Conservation (phyloP, 2,888 invertebrate species). For the Listrodromus nycthemerus region DNA sequence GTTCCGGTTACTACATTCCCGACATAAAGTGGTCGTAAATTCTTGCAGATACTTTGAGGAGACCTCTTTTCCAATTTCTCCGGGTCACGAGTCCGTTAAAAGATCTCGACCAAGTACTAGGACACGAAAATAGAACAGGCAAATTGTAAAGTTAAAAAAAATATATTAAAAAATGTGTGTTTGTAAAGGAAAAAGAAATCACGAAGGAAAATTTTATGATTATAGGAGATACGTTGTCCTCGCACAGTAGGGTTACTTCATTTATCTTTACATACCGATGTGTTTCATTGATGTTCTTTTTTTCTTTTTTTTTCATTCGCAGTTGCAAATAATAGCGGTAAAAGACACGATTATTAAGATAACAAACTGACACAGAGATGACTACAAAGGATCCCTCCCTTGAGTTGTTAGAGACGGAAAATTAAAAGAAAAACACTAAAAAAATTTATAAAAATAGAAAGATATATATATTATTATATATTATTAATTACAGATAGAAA, state of each 20-base stretch:
- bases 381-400: slow-evolving; percentile 40
- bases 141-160: slow-evolving; percentile 1
- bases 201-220: slow-evolving; percentile 11
- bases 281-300: slow-evolving; percentile 41
- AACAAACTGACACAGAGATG: slow-evolving; percentile 8
- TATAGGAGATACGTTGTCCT: slow-evolving; percentile 72
- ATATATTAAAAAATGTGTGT: not conserved
- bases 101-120: not conserved
- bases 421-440: slow-evolving; percentile 16
- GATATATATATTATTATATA: slow-evolving; percentile 67
- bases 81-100: not conserved
- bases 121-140: not conserved
- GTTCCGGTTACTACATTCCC: slow-evolving; percentile 45
- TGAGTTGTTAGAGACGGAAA: slow-evolving; percentile 59
- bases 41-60: slow-evolving; percentile 38
- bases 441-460: slow-evolving; percentile 51
- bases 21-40: slow-evolving; percentile 54
- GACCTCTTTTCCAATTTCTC: slow-evolving; percentile 13
- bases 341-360: slow-evolving; percentile 46
- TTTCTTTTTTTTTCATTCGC: slow-evolving; percentile 40
- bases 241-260: slow-evolving; percentile 74
- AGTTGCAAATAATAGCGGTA: slow-evolving; percentile 61
- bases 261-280: slow-evolving; percentile 62
- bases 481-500: slow-evolving; percentile 69
- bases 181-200: slow-evolving; percentile 14